Conservation (phyloP, 2,797 vertebrate species). For the Crenichthys baileyi region DNA sequence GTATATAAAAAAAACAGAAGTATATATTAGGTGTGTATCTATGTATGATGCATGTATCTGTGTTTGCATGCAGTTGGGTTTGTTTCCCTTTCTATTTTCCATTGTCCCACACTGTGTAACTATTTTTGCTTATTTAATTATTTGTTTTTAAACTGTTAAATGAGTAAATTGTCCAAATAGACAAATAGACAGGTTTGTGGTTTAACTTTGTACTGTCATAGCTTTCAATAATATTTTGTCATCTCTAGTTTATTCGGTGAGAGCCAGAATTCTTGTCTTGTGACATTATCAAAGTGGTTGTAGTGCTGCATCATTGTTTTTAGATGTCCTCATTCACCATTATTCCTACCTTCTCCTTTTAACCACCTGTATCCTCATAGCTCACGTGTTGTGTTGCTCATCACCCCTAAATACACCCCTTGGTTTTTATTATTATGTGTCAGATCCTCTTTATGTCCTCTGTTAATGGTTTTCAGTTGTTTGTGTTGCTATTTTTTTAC, state of each 20-base stretch:
- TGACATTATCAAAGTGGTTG: not conserved
- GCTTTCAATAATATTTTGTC: not conserved
- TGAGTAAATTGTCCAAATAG: too few species aligned
- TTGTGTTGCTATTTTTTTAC: not conserved
- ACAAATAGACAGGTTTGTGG: not conserved
- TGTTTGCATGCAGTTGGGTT: too few species aligned
- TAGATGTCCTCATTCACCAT: not conserved
- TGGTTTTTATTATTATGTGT: not conserved
- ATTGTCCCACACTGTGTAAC: too few species aligned
- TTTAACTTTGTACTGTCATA: not conserved
- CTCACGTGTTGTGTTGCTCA: not conserved
- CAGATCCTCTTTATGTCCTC: not conserved
- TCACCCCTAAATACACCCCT: not conserved
- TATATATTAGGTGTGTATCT: too few species aligned
- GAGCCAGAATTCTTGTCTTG: not conserved
- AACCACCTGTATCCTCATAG: not conserved
- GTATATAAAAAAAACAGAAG: too few species aligned
- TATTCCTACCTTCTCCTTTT: not conserved
- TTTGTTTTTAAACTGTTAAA: too few species aligned
- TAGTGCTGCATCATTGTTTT: not conserved
- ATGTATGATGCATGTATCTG: too few species aligned
- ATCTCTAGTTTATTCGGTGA: not conserved
- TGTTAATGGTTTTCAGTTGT: not conserved
- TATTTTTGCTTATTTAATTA: too few species aligned
- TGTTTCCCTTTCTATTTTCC: too few species aligned